A percentile compares a stretch with the other conserved stretches of the same genome.
These are phyloP conservation scores for Caerostris darwini DNA, from an alignment of 1,140 invertebrate genomes.

Conservation along the genomic window DNA sequence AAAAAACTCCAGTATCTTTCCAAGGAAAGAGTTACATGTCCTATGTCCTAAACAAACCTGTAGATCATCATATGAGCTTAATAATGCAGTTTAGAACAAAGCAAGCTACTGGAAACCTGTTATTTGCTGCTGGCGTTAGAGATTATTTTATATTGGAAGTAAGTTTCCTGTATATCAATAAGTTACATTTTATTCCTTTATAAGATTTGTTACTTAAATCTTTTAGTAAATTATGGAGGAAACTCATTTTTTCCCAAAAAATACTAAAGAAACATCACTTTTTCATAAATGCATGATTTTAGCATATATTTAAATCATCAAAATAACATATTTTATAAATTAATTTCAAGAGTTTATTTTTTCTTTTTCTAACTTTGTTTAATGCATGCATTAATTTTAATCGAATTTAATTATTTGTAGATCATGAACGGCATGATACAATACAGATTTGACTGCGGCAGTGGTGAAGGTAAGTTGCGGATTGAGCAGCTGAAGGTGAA, in stretches of 20 bases:
- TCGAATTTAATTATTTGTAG: conserved; percentile 80
- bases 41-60: conserved; percentile 87
- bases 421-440: conserved; percentile 91
- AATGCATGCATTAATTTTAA: background rate
- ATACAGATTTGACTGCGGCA: conserved; percentile 94
- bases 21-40: conserved; percentile 92
- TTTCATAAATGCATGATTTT: too few relatives aligned
- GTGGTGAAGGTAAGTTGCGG: conserved; percentile 92
- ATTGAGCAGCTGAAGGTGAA: conserved; percentile 89
- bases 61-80: conserved; percentile 91
- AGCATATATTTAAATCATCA: too few relatives aligned
- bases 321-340: conserved; percentile 19
- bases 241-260: too few relatives aligned
- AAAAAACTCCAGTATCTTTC: conserved; percentile 89
- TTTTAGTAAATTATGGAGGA: too few relatives aligned
- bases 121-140: conserved; percentile 91
- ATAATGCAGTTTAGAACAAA: conserved; percentile 91
- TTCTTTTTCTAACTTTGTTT: background rate
- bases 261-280: too few relatives aligned
- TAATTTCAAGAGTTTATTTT: background rate
- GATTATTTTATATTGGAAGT: conserved; percentile 95
- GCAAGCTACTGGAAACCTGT: conserved; percentile 91
- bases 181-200: background rate
- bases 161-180: conserved; percentile 73
- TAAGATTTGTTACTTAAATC: too few relatives aligned